phyloP scores from a whole-genome alignment of 2,888 invertebrate species.

The Drosophila percnosoma region DNA sequence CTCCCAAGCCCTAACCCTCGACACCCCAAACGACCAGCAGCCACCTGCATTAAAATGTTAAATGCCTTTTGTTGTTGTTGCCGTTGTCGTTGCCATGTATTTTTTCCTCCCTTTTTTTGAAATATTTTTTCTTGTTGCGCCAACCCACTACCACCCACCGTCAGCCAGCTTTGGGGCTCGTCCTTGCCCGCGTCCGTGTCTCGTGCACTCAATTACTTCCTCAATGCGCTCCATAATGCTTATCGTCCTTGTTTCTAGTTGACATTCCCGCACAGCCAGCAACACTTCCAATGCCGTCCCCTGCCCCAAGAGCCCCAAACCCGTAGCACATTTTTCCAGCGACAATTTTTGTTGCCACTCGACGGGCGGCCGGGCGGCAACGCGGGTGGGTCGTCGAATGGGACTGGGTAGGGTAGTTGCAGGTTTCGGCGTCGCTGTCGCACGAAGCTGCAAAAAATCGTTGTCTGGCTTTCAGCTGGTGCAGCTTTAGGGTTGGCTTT shows the following conservation, averaged over 20 bases:
- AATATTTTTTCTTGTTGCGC: constrained; percentile 29
- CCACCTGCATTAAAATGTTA: constrained; percentile 78
- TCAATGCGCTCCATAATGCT: constrained; percentile 83
- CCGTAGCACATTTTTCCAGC: constrained; percentile 79
- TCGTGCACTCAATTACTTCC: constrained; percentile 82
- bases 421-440: constrained; percentile 67
- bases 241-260: constrained; percentile 82
- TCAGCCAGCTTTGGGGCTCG: constrained; percentile 46
- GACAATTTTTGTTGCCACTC: constrained; percentile 79
- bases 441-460: constrained; percentile 77
- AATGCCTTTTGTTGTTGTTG: constrained; percentile 65
- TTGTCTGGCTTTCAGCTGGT: constrained; percentile 74
- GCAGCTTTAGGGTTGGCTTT: constrained; percentile 58
- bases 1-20: not conserved
- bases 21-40: constrained; percentile 26
- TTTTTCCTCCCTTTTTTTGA: constrained; percentile 27
- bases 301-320: constrained; percentile 45
- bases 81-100: constrained; percentile 38
- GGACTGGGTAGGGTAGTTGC: constrained; percentile 6
- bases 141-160: constrained; percentile 2
- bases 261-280: constrained; percentile 78
- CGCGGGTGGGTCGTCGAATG: constrained; percentile 3
- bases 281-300: constrained; percentile 58
- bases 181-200: constrained; percentile 73
- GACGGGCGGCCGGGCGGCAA: constrained; percentile 20